These are phyloP conservation scores for Hirudinaria manillensis DNA, from an alignment of 2,888 invertebrate species.

Conservation along the genomic window DNA sequence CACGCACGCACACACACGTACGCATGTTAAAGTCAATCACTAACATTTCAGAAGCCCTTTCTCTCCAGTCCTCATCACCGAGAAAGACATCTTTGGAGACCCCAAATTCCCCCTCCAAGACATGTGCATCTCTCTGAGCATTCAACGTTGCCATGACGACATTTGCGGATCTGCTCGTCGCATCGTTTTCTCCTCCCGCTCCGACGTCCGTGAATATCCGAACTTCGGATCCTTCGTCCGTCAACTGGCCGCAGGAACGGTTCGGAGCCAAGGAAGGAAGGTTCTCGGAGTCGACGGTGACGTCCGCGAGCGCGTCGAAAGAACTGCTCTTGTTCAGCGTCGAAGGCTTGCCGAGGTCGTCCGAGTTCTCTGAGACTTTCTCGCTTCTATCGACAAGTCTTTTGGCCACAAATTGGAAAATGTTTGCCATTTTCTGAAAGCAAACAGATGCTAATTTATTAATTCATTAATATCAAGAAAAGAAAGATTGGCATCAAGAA, in stretches of 20 bases:
- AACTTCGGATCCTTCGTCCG: not conserved
- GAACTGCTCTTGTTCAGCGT: not conserved
- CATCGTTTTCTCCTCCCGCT: constrained; percentile 2
- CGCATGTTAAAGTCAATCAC: not conserved
- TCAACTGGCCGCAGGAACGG: not conserved
- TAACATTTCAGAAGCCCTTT: not conserved
- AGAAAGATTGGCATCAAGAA: not conserved
- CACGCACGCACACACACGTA: no score
- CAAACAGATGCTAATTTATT: not conserved
- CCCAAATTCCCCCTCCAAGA: not conserved
- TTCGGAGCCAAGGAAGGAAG: not conserved
- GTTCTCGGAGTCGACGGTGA: not conserved
- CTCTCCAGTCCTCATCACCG: not conserved
- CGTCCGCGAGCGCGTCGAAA: not conserved
- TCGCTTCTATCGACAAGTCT: not conserved
- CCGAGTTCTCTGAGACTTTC: not conserved
- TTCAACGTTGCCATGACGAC: not conserved
- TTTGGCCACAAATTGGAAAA: not conserved
- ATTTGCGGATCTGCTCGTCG: not conserved
- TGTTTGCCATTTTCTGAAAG: not conserved
- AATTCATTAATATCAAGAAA: not conserved
- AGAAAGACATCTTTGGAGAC: not conserved
- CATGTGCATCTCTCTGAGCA: not conserved
- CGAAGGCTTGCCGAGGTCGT: not conserved
- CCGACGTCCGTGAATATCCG: not conserved